Conservation (phyloP, 37 sponge, comb jelly and placozoan genomes). For the Chondrilla cf. caribensis region DNA sequence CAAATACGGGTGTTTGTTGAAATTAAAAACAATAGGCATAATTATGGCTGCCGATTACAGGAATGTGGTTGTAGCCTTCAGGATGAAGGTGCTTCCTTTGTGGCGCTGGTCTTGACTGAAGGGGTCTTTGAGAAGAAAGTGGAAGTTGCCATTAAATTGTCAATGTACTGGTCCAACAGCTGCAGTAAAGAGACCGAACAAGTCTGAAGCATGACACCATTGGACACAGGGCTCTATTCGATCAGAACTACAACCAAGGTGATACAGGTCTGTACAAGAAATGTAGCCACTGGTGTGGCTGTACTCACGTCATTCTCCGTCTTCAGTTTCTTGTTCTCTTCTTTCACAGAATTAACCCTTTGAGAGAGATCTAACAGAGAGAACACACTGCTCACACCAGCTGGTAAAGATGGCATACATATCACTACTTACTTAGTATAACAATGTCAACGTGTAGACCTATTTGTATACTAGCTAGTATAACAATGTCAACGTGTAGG, state of each 20-base stretch:
- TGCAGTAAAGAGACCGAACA: background rate
- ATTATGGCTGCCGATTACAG: background rate
- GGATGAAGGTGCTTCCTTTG: too few species aligned
- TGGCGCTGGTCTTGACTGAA: background rate
- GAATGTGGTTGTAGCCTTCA: background rate
- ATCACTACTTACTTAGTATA: background rate
- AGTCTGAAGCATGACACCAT: too few species aligned
- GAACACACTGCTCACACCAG: too few species aligned
- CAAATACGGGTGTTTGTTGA: too few species aligned
- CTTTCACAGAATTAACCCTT: constrained; percentile 75
- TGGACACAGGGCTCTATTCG: too few species aligned
- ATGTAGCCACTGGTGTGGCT: too few species aligned
- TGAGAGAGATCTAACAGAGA: constrained; percentile 55
- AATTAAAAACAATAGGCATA: background rate
- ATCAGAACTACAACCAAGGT: too few species aligned
- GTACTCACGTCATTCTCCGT: constrained; percentile 60
- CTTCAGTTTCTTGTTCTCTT: constrained; percentile 68
- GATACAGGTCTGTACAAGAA: too few species aligned
- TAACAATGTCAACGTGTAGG: too few species aligned
- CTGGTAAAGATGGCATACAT: too few species aligned
- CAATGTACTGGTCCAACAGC: constrained; percentile 76
- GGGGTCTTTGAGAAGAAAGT: constrained; percentile 42
- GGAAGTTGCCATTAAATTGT: constrained; percentile 72
- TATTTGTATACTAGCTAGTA: too few species aligned
- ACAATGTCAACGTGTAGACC: background rate